A percentile compares a stretch with the other conserved stretches of the same genome.
phyloP scores from a whole-genome alignment of 2,113 vertebrate genomes.

The Pogonocichla stellata region DNA sequence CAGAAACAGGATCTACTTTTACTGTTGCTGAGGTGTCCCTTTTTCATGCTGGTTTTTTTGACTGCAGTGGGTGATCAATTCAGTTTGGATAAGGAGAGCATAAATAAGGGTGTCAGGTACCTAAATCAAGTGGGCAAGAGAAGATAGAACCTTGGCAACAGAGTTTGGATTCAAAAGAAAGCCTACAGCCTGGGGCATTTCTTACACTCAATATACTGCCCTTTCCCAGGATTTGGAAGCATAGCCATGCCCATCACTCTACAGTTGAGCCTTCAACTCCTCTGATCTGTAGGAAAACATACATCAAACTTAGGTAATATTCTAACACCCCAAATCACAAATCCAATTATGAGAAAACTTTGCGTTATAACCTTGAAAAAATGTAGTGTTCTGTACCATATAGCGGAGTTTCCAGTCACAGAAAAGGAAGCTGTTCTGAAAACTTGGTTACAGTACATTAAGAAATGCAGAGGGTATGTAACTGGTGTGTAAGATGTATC shows the following conservation, averaged over 20 bases:
- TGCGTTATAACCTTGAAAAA: background rate
- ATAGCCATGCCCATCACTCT: background rate
- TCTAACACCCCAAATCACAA: background rate
- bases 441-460: background rate
- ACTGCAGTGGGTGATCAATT: background rate
- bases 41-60: background rate
- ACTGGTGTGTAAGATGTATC: background rate
- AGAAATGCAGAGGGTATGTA: background rate
- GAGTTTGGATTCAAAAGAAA: background rate
- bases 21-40: background rate
- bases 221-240: background rate
- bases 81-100: background rate
- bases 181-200: background rate
- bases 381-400: background rate
- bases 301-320: background rate
- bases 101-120: background rate
- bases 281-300: background rate
- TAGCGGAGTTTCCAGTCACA: background rate
- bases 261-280: background rate
- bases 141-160: background rate
- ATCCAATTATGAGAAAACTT: background rate
- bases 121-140: background rate
- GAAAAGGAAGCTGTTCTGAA: background rate
- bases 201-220: fast-evolving
- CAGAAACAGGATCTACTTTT: background rate